Evolutionary conservation across 1,140 invertebrate genomes (phyloP).

Genomic region (Tetraneura akinire): DNA sequence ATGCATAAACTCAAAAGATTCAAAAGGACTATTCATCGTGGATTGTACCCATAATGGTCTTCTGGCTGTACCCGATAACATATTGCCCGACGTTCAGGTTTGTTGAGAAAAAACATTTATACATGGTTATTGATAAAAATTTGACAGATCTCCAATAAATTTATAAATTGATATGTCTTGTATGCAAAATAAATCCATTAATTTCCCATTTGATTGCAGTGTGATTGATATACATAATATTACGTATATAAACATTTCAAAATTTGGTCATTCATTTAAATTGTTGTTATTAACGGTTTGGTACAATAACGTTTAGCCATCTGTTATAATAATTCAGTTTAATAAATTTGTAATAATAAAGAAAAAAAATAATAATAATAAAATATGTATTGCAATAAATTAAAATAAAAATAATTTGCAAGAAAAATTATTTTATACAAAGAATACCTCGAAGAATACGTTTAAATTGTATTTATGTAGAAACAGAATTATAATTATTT

Average conservation of each 20-base stretch:
- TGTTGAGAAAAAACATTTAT: not conserved
- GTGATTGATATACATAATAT: not conserved
- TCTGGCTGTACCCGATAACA: not conserved
- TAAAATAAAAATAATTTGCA: too few species aligned
- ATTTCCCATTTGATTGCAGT: not conserved
- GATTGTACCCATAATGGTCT: not conserved
- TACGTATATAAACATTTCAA: too few species aligned
- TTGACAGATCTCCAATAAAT: not conserved
- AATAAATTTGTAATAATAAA: too few species aligned
- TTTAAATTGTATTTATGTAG: too few species aligned
- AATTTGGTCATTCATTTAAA: too few species aligned
- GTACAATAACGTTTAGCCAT: not conserved
- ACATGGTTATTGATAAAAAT: not conserved
- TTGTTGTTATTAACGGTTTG: not conserved
- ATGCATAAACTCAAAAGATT: conserved; percentile 15
- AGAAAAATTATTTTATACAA: too few species aligned
- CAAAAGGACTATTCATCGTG: not conserved
- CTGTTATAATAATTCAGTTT: too few species aligned
- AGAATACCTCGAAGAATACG: too few species aligned
- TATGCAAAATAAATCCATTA: not conserved
- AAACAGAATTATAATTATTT: too few species aligned
- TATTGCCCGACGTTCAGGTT: conserved; percentile 18
- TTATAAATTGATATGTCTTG: not conserved
- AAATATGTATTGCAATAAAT: too few species aligned
- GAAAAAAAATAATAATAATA: too few species aligned